Conservation (phyloP, 2,113 vertebrate genomes). For the Tor tambroides region DNA sequence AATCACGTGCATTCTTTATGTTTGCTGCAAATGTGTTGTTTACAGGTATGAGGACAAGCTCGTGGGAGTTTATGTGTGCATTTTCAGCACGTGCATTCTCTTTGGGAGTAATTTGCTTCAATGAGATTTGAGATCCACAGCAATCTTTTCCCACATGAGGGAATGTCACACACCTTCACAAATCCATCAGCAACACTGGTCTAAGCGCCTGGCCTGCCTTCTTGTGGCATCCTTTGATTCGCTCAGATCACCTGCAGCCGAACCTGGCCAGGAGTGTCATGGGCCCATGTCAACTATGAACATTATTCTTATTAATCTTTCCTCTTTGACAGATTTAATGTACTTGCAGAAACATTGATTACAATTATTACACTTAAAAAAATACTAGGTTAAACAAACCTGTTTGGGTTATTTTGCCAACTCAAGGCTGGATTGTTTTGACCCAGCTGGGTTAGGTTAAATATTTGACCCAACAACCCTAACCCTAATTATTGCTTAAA, state of each 20-base stretch:
- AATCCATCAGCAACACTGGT: too few species aligned
- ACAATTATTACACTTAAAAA: too few species aligned
- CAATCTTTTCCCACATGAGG: not conserved
- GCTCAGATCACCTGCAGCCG: too few species aligned
- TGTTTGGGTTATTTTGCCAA: not conserved
- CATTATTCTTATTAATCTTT: too few species aligned
- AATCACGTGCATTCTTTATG: not conserved
- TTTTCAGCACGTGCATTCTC: not conserved
- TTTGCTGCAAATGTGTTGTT: not conserved
- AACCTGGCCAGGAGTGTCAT: too few species aligned
- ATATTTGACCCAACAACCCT: not conserved
- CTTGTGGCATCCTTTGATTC: too few species aligned
- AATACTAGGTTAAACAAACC: too few species aligned
- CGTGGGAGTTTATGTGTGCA: not conserved
- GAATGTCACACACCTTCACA: too few species aligned
- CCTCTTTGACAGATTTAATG: too few species aligned
- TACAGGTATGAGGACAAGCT: not conserved
- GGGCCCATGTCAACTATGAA: too few species aligned
- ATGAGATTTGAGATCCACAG: not conserved
- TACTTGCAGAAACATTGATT: too few species aligned
- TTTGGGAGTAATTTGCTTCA: slow-evolving; percentile 9
- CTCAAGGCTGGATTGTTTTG: not conserved
- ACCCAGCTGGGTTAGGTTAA: not conserved
- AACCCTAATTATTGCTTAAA: not conserved
- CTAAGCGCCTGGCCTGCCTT: too few species aligned